These are phyloP conservation scores for Keiferia lycopersicella DNA, from an alignment of 2,888 invertebrate species.

Conservation along the genomic window DNA sequence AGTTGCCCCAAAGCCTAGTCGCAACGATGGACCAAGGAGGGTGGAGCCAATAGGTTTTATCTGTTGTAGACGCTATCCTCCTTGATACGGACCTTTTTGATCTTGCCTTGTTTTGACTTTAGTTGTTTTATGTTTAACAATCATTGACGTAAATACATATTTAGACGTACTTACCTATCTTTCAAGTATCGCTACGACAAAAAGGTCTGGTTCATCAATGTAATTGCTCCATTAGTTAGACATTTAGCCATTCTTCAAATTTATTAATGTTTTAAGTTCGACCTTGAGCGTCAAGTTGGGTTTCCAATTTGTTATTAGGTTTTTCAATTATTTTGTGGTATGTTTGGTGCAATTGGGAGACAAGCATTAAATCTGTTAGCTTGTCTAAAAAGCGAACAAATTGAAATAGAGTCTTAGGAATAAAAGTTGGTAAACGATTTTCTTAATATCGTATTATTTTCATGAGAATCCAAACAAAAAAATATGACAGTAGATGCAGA, in stretches of 20 bases:
- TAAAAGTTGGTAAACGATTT: too few species aligned
- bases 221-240: constrained; percentile 79
- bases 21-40: constrained; percentile 53
- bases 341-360: constrained; percentile 32
- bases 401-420: too few species aligned
- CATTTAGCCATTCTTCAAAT: constrained; percentile 78
- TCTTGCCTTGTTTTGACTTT: constrained; percentile 36
- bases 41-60: too few species aligned
- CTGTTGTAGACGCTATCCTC: too few species aligned
- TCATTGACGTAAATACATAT: constrained; percentile 27
- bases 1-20: constrained; percentile 76
- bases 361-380: not conserved
- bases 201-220: constrained; percentile 69
- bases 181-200: constrained; percentile 45
- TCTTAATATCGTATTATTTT: too few species aligned
- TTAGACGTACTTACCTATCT: constrained; percentile 30
- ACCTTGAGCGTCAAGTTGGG: constrained; percentile 55
- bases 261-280: constrained; percentile 66
- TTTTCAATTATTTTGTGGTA: constrained; percentile 47
- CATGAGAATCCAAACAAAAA: too few species aligned
- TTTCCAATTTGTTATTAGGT: constrained; percentile 53
- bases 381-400: too few species aligned
- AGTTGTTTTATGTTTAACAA: constrained; percentile 30
- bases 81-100: constrained; percentile 55
- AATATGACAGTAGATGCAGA: too few species aligned